These are phyloP conservation scores for Gallinago undulata DNA, from an alignment of 2,113 vertebrate species.

Conservation along the genomic window DNA sequence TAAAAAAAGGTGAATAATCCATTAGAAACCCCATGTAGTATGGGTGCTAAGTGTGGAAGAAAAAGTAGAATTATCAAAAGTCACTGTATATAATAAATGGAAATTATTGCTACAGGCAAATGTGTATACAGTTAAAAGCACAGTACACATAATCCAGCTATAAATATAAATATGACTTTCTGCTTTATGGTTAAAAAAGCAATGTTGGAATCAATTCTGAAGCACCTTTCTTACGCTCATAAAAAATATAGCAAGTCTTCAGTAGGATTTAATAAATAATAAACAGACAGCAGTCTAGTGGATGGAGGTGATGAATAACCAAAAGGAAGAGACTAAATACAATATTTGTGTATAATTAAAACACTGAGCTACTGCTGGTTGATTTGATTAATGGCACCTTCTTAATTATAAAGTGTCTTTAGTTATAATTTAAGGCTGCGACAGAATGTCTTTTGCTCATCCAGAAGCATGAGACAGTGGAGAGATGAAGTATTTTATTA, in stretches of 20 bases:
- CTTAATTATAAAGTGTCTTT: conserved; percentile 69
- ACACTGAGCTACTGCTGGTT: conserved; percentile 49
- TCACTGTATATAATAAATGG: conserved; percentile 49
- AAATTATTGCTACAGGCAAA: conserved; percentile 54
- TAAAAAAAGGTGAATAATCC: conserved; percentile 41
- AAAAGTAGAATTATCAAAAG: conserved; percentile 45
- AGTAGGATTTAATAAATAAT: conserved; percentile 65
- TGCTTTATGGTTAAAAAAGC: conserved; percentile 57
- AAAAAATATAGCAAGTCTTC: conserved; percentile 59
- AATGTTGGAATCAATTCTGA: conserved; percentile 59
- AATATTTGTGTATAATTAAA: conserved; percentile 71
- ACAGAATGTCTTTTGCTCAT: conserved; percentile 31
- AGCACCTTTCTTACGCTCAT: conserved; percentile 52
- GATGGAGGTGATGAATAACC: conserved; percentile 64
- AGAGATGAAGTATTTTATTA: conserved; percentile 54
- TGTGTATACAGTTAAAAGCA: conserved; percentile 10
- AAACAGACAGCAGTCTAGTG: conserved; percentile 63
- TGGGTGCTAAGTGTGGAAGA: not conserved
- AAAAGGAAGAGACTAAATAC: conserved; percentile 57
- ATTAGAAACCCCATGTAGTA: conserved; percentile 28
- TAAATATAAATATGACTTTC: conserved; percentile 64
- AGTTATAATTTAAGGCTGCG: conserved; percentile 63
- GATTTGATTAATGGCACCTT: conserved; percentile 67
- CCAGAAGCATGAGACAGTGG: conserved; percentile 39
- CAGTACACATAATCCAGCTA: conserved; percentile 38